phyloP scores from a whole-genome alignment of 2,113 vertebrate species.

The Genyomyrus donnyi region DNA sequence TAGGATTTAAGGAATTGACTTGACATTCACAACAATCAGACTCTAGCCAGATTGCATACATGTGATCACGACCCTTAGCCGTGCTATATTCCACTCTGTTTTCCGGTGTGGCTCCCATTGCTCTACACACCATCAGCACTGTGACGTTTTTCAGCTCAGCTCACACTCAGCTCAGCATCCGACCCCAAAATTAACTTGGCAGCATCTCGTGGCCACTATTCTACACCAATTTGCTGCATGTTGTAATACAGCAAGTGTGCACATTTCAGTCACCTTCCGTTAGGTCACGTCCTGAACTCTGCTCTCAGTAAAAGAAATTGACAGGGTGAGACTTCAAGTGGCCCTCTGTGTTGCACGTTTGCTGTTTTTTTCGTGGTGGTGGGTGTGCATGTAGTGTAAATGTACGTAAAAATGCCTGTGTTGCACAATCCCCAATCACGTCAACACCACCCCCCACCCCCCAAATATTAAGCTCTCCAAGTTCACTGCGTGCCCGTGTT shows the following conservation, averaged over 20 bases:
- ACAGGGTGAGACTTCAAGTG: not conserved
- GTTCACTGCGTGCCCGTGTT: not conserved
- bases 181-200: not conserved
- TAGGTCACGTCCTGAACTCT: slow-evolving; percentile 5
- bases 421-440: not conserved
- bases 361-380: not conserved
- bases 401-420: not conserved
- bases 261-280: not conserved
- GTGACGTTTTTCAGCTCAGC: not conserved
- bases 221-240: not conserved
- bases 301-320: not conserved
- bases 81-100: not conserved
- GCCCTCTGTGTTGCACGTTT: not conserved
- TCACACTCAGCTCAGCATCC: not conserved
- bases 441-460: not conserved
- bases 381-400: not conserved
- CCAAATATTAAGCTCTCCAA: not conserved
- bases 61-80: not conserved
- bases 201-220: not conserved
- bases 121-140: not conserved
- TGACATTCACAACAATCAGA: not conserved
- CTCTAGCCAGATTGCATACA: not conserved
- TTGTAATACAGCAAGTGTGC: not conserved
- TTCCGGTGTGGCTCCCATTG: not conserved
- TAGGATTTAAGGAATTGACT: not conserved